Percentiles rank a stretch among this genome's conserved stretches.
Evolutionary conservation across 2,888 invertebrate genomes (phyloP).

Genomic region (Scelioninae gen. 1): DNA sequence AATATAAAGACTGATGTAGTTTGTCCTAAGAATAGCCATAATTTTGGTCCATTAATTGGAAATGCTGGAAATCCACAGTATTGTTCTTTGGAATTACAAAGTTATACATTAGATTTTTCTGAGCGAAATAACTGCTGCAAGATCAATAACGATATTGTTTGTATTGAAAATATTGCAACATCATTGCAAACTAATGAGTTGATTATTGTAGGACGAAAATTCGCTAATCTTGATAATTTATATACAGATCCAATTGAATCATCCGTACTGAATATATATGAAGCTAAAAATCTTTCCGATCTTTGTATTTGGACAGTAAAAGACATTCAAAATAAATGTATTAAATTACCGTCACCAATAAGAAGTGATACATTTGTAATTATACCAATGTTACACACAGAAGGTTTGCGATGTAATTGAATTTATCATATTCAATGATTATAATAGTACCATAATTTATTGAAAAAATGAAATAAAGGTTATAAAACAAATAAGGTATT

Average conservation of each 20-base stretch:
- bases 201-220: slow-evolving; percentile 1
- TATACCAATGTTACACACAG: not conserved
- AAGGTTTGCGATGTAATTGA: too few relatives aligned
- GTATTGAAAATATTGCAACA: slow-evolving; percentile 21
- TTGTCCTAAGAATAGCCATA: not conserved
- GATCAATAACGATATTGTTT: slow-evolving; percentile 12
- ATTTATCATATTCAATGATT: too few relatives aligned
- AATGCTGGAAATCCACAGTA: slow-evolving; percentile 4
- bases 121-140: slow-evolving; percentile 12
- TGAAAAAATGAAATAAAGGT: too few relatives aligned
- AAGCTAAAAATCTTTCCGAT: not conserved
- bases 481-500: too few relatives aligned
- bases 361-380: not conserved
- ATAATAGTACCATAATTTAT: too few relatives aligned
- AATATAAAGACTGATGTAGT: too few relatives aligned
- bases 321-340: not conserved
- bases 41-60: slow-evolving; percentile 8
- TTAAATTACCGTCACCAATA: not conserved
- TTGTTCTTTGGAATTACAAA: not conserved
- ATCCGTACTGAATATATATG: not conserved
- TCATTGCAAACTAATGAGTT: not conserved
- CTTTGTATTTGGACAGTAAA: not conserved
- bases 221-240: not conserved
- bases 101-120: not conserved
- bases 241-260: not conserved